Percentiles rank a stretch among this genome's conserved stretches.
These are phyloP conservation scores for Choreutis nemorana DNA, from an alignment of 2,888 invertebrate genomes.

Conservation along the genomic window DNA sequence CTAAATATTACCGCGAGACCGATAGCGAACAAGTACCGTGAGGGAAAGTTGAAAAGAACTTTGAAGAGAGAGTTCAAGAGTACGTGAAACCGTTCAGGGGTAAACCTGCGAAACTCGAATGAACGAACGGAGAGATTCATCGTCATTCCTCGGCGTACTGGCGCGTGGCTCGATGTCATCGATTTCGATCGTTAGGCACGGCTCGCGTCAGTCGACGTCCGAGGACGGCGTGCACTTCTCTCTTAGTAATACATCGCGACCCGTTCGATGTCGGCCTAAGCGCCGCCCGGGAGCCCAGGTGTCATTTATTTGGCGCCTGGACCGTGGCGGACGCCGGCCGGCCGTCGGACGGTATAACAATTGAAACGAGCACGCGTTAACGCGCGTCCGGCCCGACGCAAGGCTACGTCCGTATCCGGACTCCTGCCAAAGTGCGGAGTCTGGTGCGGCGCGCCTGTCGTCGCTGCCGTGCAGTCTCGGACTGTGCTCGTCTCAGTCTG, in stretches of 20 bases:
- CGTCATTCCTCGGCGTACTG: conserved; percentile 23
- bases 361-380: conserved; percentile 6
- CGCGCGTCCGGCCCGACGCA: conserved; percentile 29
- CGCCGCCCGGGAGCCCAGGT: conserved; percentile 18
- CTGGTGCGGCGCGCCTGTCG: conserved; percentile 21
- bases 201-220: conserved; percentile 18
- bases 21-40: conserved; percentile 74
- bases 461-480: conserved; percentile 23
- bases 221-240: conserved; percentile 31
- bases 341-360: conserved; percentile 15
- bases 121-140: conserved; percentile 47
- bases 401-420: conserved; percentile 21
- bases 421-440: conserved; percentile 28
- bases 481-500: conserved; percentile 24
- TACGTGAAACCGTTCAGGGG: conserved; percentile 60
- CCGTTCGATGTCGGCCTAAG: conserved; percentile 35
- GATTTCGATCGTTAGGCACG: conserved; percentile 17
- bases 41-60: conserved; percentile 77
- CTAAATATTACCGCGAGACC: conserved; percentile 71
- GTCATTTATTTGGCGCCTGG: conserved; percentile 8
- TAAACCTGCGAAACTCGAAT: conserved; percentile 67
- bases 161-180: conserved; percentile 13
- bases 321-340: conserved; percentile 18
- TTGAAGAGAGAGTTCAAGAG: conserved; percentile 68
- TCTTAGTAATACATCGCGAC: conserved; percentile 62